Evolutionary conservation across 2,888 invertebrate species (phyloP).

Genomic region (Calliopum simillimum): DNA sequence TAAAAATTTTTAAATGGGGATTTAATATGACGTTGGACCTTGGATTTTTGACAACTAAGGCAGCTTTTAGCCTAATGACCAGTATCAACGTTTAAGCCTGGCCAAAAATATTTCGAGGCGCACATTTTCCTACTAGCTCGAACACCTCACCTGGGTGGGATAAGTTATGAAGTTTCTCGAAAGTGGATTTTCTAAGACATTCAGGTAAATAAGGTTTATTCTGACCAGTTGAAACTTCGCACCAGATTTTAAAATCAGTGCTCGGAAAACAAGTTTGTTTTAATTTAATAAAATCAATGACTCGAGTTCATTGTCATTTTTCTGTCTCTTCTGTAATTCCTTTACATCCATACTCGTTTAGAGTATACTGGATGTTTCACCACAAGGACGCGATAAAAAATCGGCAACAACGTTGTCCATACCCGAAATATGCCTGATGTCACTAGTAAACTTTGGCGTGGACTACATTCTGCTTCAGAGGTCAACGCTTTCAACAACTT

Average conservation of each 20-base stretch:
- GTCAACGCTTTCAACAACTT: constrained; percentile 1
- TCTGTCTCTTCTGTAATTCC: neutral
- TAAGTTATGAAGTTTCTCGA: neutral
- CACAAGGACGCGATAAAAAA: too few species aligned
- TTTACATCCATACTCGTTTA: neutral
- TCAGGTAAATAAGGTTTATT: neutral
- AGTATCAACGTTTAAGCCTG: too few species aligned
- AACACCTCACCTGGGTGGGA: neutral
- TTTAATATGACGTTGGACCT: too few species aligned
- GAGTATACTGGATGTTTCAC: too few species aligned
- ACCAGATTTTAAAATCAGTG: neutral
- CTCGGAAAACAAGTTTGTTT: neutral
- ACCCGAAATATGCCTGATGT: too few species aligned
- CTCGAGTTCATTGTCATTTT: neutral
- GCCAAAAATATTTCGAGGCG: too few species aligned
- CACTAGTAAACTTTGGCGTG: too few species aligned
- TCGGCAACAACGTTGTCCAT: too few species aligned
- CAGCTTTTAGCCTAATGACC: too few species aligned
- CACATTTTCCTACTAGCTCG: neutral
- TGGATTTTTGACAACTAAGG: too few species aligned
- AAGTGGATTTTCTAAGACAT: neutral
- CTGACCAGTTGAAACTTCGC: neutral
- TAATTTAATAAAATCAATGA: neutral
- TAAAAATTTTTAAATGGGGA: too few species aligned
- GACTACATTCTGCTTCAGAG: too few species aligned